These are phyloP conservation scores for Pseudomugil gertrudae DNA, from an alignment of 2,797 vertebrate genomes.

Conservation along the genomic window DNA sequence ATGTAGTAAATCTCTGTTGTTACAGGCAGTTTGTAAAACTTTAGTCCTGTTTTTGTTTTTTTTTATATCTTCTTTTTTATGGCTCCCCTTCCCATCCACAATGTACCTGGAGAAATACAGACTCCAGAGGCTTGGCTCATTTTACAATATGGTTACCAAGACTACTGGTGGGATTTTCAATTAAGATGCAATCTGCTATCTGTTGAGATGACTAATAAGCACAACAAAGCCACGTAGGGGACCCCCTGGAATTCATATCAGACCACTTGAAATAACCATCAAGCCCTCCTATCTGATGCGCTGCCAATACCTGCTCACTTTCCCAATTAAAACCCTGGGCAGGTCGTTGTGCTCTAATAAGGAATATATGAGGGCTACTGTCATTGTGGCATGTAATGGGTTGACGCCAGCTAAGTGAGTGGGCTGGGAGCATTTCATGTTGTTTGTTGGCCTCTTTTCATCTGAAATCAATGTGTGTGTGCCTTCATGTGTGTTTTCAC, in stretches of 20 bases:
- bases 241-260: slow-evolving; percentile 81
- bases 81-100: slow-evolving; percentile 16
- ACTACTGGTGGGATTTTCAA: slow-evolving; percentile 81
- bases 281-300: slow-evolving; percentile 73
- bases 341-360: slow-evolving; percentile 73
- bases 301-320: slow-evolving; percentile 75
- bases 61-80: neutral
- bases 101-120: slow-evolving; percentile 29
- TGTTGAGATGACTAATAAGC: slow-evolving; percentile 81
- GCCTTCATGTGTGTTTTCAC: slow-evolving; percentile 19
- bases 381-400: slow-evolving; percentile 60
- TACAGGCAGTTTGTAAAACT: neutral
- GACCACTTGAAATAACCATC: slow-evolving; percentile 77
- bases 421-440: slow-evolving; percentile 56
- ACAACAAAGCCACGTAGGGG: slow-evolving; percentile 74
- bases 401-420: slow-evolving; percentile 49
- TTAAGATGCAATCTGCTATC: slow-evolving; percentile 84
- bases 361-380: slow-evolving; percentile 59
- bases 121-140: slow-evolving; percentile 70
- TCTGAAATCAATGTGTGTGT: slow-evolving; percentile 58
- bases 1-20: too few relatives aligned
- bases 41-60: neutral
- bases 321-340: slow-evolving; percentile 70
- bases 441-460: slow-evolving; percentile 58
- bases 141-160: slow-evolving; percentile 73